Base-by-base conservation (phyloP, 2,797 vertebrate species). In the Myioborus miniatus region DNA sequence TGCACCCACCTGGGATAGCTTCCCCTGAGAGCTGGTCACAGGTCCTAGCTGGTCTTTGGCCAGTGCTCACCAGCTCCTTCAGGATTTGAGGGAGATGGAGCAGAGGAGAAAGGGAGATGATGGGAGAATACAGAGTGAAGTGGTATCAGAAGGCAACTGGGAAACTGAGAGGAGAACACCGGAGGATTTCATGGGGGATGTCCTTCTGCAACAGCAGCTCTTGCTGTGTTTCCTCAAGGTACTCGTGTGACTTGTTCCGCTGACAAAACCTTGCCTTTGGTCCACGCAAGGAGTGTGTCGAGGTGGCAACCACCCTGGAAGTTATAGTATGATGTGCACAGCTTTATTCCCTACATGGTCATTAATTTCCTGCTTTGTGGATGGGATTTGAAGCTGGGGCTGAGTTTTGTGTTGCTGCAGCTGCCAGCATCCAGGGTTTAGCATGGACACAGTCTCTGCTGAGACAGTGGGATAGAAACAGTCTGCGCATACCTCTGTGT, bases 401-500 rank as follows among this genome's bases (percentile, higher is more conserved):
- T 0, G 2, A 74, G 20, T 49, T 83, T 64, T 3, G 1, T n/a
- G n/a, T 9, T 77, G 41, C 75, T 70, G 56, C 27, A 62, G 36
- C 52, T 79, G 62, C 49, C 63, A 41, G 49, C 72, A 79, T 3
- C 37, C 79, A 75, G 68, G 20, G 41, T 77, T 80, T 23, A 52
- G 36, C 11, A 34, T 8, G 34, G 72, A 30, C 1, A 7, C 5
- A 20, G 43, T 24, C 17, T 55, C 80, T 81, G 69, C 50, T 1
- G 13, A 70, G 68, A 30, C 8, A 53, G 27, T 5, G 11, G 56
- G 20, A 15, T 24, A 65, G 76, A 59, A 93, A 50, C 3, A 20
- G 30, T 8, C 60, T 80, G 68, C 0, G 0, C 13, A 8, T 8
- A 18, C 0, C 0, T 44, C 49, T 32, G 19, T 49, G 68, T 9